Conservation (phyloP, 2,888 invertebrate genomes). For the Lobophora halterata region DNA sequence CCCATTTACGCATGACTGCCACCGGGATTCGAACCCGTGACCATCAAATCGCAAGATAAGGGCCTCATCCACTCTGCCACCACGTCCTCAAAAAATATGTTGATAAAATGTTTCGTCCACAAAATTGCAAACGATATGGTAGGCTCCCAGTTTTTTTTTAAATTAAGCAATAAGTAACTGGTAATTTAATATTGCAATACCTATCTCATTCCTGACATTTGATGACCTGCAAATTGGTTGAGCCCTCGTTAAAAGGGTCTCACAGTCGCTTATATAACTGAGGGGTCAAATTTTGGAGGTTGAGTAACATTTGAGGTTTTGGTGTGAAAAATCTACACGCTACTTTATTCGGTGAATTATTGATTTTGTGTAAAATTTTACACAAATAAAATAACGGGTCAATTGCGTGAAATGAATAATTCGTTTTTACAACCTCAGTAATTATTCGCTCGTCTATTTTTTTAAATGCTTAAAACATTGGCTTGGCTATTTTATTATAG, state of each 20-base stretch:
- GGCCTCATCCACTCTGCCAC: too few relatives aligned
- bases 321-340: slow-evolving; percentile 7
- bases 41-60: too few relatives aligned
- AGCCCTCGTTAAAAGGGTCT: slow-evolving; percentile 9
- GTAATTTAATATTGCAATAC: slow-evolving; percentile 4
- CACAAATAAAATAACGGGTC: slow-evolving; percentile 1
- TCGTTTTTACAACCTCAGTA: too few relatives aligned
- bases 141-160: too few relatives aligned
- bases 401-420: not conserved
- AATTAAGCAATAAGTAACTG: slow-evolving; percentile 5
- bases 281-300: not conserved
- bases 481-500: too few relatives aligned
- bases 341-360: slow-evolving; percentile 1
- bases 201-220: slow-evolving; percentile 11
- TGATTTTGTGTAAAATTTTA: slow-evolving; percentile 6
- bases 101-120: too few relatives aligned
- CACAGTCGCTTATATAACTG: slow-evolving; percentile 9
- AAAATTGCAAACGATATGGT: too few relatives aligned
- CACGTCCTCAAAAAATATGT: too few relatives aligned
- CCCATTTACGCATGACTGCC: too few relatives aligned
- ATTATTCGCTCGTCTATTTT: not conserved
- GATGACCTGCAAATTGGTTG: slow-evolving; percentile 6
- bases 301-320: slow-evolving; percentile 9
- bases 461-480: too few relatives aligned
- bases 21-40: too few relatives aligned